phyloP scores from a whole-genome alignment of 2,113 vertebrate species.

The Bubalus kerabau region DNA sequence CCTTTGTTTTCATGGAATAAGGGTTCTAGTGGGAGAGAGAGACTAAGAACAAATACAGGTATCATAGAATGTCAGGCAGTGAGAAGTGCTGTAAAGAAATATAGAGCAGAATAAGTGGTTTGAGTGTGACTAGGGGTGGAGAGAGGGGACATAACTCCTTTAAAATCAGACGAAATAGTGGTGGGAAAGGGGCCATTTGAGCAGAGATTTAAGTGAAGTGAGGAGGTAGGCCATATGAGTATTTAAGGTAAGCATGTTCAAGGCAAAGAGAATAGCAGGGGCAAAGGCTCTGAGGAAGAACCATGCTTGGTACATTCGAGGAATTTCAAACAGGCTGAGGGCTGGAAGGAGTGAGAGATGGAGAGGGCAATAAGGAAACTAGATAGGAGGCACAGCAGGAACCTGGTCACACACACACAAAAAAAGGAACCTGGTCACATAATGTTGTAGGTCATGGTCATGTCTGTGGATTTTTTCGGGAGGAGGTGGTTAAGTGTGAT shows the following conservation, averaged over 20 bases:
- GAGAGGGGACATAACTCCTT: background rate
- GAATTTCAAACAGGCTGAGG: background rate
- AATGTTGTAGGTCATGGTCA: background rate
- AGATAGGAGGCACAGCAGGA: background rate
- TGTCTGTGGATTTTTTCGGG: background rate
- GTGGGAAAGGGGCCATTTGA: background rate
- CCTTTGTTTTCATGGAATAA: background rate
- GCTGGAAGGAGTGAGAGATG: background rate
- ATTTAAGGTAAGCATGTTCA: background rate
- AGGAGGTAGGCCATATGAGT: background rate
- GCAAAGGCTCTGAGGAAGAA: background rate
- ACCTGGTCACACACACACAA: accelerated
- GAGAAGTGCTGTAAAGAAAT: background rate
- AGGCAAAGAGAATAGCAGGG: background rate
- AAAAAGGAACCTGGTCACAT: background rate
- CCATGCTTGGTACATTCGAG: background rate
- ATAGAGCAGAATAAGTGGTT: background rate
- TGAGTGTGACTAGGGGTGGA: background rate
- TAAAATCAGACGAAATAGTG: background rate
- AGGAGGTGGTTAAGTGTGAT: background rate
- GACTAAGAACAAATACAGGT: background rate
- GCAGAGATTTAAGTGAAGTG: background rate
- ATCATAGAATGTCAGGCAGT: background rate
- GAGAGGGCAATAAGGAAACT: background rate
- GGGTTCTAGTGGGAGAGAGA: background rate